These are phyloP conservation scores for Microchirus variegatus DNA, from an alignment of 2,797 vertebrate genomes.

Conservation along the genomic window DNA sequence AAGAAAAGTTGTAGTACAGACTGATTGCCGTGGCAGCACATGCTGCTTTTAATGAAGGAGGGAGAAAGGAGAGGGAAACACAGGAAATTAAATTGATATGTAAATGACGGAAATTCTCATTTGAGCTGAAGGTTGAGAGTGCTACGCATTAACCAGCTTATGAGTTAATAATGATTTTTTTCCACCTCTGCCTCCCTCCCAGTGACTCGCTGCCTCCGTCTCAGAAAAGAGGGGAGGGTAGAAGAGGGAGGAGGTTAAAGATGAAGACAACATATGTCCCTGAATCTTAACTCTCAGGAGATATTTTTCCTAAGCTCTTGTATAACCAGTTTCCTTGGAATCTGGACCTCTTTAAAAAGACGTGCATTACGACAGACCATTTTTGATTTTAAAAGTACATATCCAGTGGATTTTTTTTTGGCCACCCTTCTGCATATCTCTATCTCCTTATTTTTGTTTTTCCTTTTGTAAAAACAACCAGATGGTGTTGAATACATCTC, in stretches of 20 bases:
- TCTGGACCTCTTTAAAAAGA: slow-evolving; percentile 56
- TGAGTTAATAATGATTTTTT: slow-evolving; percentile 77
- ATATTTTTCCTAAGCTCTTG: slow-evolving; percentile 57
- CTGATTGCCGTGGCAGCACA: slow-evolving; percentile 70
- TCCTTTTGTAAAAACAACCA: slow-evolving; percentile 62
- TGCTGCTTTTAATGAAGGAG: slow-evolving; percentile 74
- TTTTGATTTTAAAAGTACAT: slow-evolving; percentile 41
- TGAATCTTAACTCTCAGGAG: slow-evolving; percentile 61
- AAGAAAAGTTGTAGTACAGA: slow-evolving; percentile 65
- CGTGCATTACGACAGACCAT: slow-evolving; percentile 35
- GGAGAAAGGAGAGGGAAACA: slow-evolving; percentile 52
- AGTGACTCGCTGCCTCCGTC: slow-evolving; percentile 28
- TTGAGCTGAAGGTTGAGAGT: slow-evolving; percentile 81
- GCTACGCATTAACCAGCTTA: slow-evolving; percentile 80
- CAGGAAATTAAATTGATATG: slow-evolving; percentile 85
- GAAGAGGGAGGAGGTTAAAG: slow-evolving; percentile 40
- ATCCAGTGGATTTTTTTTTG: slow-evolving; percentile 32
- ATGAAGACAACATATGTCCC: slow-evolving; percentile 77
- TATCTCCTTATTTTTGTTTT: slow-evolving; percentile 17
- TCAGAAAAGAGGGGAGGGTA: slow-evolving; percentile 32
- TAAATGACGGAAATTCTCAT: slow-evolving; percentile 82
- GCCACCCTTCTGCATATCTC: slow-evolving; percentile 6
- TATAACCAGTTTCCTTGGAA: slow-evolving; percentile 67
- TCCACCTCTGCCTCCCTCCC: slow-evolving; percentile 26
- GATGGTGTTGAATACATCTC: slow-evolving; percentile 72